Conservation (phyloP, 2,113 vertebrate genomes). For the Apodemus speciosus region DNA sequence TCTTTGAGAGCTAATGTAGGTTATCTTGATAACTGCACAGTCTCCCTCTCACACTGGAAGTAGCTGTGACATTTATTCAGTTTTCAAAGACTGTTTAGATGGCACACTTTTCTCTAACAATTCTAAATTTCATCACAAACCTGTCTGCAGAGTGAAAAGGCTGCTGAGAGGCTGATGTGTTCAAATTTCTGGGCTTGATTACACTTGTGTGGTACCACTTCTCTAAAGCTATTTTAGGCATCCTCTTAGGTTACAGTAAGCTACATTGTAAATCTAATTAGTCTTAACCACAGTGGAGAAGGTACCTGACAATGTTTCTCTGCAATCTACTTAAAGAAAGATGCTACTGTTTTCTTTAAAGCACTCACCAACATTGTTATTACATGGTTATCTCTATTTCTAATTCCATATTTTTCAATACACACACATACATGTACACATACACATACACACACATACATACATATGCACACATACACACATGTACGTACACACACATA, state of each 20-base stretch:
- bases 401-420: neutral
- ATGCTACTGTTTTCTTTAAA: conserved; percentile 40
- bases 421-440: neutral
- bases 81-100: neutral
- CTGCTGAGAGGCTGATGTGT: conserved; percentile 10
- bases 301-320: conserved; percentile 29
- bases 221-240: conserved; percentile 71
- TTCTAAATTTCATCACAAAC: conserved; percentile 38
- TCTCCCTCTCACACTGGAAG: neutral
- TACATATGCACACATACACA: neutral
- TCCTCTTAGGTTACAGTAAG: conserved; percentile 59
- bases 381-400: conserved; percentile 37
- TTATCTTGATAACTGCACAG: neutral
- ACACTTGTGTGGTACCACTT: conserved; percentile 29
- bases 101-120: conserved; percentile 19
- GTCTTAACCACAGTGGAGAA: conserved; percentile 47
- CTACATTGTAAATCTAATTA: conserved; percentile 64
- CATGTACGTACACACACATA: neutral
- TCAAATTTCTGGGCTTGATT: conserved; percentile 39
- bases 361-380: conserved; percentile 48
- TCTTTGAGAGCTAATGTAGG: neutral
- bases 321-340: conserved; percentile 58
- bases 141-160: neutral
- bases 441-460: neutral
- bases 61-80: conserved; percentile 6